Base-by-base conservation (phyloP, 2,113 vertebrate species). In the Barnardius zonarius region DNA sequence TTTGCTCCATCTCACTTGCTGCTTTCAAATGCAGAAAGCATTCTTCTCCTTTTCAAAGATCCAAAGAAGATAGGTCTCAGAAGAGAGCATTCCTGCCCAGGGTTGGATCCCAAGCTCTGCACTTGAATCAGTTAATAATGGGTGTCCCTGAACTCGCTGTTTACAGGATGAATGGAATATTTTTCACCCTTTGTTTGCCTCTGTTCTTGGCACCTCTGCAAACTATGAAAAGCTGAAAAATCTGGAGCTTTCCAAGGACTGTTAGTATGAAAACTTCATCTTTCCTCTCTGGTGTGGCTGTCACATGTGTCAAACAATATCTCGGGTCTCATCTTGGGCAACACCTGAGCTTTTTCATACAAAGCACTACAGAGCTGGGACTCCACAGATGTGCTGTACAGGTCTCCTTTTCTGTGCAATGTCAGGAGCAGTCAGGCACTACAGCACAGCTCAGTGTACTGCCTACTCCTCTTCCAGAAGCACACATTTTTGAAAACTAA, bases 131-230 rank as follows among this genome's bases (percentile, higher is more conserved):
- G 54, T 73, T 83, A 62, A 66, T 77, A 86, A 86, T 13, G 55
- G 22, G 76, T 90, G 88, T 94, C 93, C 93, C 83, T 93, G 92
- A 95, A 90, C 86, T 92, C 51, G 18, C 68, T 91, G 80, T 92
- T 95, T 87, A 79, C 83, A 78, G 80, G 64, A 92, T 90, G 90
- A 96, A 94, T 64, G 23, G 83, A 94, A 78, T 90, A 75, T 75
- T 96, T 92, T 86, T 94, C 86, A 88, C 88, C 82, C 73, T 95
- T 96, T 94, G 82, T 95, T 96, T 95, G 94, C 88, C 79, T 88
- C 88, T 8, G 7, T 72, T 97, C 90, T 90, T 96, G 92, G 95
- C 52, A 78, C 80, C 57, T 97, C 85, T 88, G 90, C 68, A 72
- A 95, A 88, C 76, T n/a, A 88, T 20, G 76, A 90, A 81, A 86